Evolutionary conservation across 2,113 vertebrate genomes (phyloP), one percentile per base, ranked within the genome.

Genomic region (Bucco capensis): DNA sequence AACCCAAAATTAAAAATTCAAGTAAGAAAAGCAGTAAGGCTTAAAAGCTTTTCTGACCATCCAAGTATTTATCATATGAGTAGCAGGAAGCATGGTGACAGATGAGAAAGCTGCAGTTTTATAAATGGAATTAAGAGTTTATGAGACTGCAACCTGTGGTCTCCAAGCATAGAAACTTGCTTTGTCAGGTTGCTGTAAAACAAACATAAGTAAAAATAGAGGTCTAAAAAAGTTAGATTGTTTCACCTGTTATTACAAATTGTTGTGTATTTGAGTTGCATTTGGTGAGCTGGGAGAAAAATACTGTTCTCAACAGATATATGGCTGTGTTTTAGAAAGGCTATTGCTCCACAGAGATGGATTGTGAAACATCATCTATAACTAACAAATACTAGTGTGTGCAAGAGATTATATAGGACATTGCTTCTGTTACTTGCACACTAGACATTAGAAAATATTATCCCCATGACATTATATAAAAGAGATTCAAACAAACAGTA

Each of bases 151-250:
- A 3, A 51, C 27, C 88, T n/a, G 47, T 54, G 25, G 37, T 60
- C 35, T 83, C 8, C 87, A 92, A 74, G 64, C 61, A 90, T 1
- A 90, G 50, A 93, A 74, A 57, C 5, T 25, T 71, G 19, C 69
- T 95, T 77, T 92, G 83, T 28, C 58, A 93, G 50, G 22, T 12
- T 72, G 76, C 35, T 86, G 12, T n/a, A 76, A 88, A 95, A 90
- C 1, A 30, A 74, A 78, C 3, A 79, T 44, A 75, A 17, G 18
- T 19, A 51, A 90, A 62, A 86, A 40, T 0, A 47, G 14, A 83
- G 47, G 61, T 72, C 87, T 69, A 0, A 57, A 89, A 77, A 35
- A 10, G 16, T 46, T 84, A 9, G 33, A 53, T 25, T 30, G 10
- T 40, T 81, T 92, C 58, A 80, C 35, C 10, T 66, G 4, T 53